Percentiles rank a stretch among this genome's conserved stretches.
Conservation (phyloP, 1,140 invertebrate species). For the honey bee (Apis mellifera) region Amel_HAv3.1 CM009934.2:6485001-6485500, state of each 20-base stretch:
- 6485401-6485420: no score
- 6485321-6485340: no score
- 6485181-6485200: neutral
- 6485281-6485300: neutral
- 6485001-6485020: conserved; percentile 55
- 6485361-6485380: no score
- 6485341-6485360: no score
- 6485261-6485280: neutral
- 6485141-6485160: neutral
- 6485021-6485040: conserved; percentile 38
- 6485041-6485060: conserved; percentile 60
- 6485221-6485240: neutral
- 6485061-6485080: conserved; percentile 69
- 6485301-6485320: neutral
- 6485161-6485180: no score
- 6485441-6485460: no score
- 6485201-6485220: no score
- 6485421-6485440: no score
- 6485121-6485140: neutral
- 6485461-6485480: neutral
- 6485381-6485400: no score
- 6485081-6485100: conserved; percentile 80
- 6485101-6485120: conserved; percentile 57
- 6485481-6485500: no score
- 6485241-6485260: neutral